A percentile compares a stretch with the other conserved stretches of the same genome.
phyloP scores from a whole-genome alignment of 2,113 vertebrate species.

The Ochotona curzoniae region DNA sequence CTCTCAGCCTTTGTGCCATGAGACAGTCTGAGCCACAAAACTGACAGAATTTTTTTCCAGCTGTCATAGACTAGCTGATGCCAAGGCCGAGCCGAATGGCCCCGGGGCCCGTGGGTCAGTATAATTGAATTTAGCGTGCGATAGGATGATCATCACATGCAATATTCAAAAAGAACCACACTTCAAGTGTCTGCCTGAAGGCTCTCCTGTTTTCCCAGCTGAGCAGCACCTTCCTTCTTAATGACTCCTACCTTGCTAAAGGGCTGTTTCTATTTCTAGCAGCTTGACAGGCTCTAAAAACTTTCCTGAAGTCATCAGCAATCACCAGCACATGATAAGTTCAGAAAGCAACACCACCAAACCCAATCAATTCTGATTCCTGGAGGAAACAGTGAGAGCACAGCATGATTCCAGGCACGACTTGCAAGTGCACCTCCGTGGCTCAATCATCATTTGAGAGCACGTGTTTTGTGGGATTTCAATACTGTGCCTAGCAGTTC shows the following conservation, averaged over 20 bases:
- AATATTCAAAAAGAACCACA: background rate
- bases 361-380: conserved; percentile 36
- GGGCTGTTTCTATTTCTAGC: conserved; percentile 66
- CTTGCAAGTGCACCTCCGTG: background rate
- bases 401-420: background rate
- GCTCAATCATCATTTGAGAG: too few species aligned
- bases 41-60: background rate
- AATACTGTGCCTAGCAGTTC: background rate
- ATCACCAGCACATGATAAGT: background rate
- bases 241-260: conserved; percentile 68
- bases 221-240: conserved; percentile 48
- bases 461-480: background rate
- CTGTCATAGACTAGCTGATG: background rate
- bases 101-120: background rate
- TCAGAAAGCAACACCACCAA: background rate
- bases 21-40: background rate
- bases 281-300: conserved; percentile 50
- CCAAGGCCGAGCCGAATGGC: conserved; percentile 45
- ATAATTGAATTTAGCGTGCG: conserved; percentile 55
- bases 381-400: background rate
- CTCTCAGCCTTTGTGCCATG: conserved; percentile 27
- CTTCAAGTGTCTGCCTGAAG: background rate
- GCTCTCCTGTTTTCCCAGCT: conserved; percentile 27
- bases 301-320: conserved; percentile 39
- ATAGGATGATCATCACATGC: conserved; percentile 8